Evolutionary conservation across 2,888 invertebrate species (phyloP).

Genomic region (Eupithecia subfuscata): DNA sequence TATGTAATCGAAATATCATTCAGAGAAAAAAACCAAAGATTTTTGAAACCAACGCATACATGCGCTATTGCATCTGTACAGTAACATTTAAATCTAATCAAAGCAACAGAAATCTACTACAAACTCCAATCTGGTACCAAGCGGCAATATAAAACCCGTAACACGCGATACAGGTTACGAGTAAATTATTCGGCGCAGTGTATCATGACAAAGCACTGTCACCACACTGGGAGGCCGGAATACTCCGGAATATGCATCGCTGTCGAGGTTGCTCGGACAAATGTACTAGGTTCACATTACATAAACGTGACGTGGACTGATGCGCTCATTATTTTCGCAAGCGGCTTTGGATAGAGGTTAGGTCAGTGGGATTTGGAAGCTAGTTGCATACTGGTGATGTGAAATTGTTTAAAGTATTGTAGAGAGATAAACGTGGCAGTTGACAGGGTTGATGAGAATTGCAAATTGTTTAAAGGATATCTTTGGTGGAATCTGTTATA

Average conservation of each 20-base stretch:
- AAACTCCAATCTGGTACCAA: background rate
- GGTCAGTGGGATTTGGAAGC: constrained; percentile 14
- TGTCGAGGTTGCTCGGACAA: constrained; percentile 41
- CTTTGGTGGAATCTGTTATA: background rate
- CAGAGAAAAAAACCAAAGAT: background rate
- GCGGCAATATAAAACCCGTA: constrained; percentile 8
- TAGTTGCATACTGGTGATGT: background rate
- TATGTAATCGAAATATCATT: background rate
- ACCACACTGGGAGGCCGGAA: constrained; percentile 15
- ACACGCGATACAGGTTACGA: constrained; percentile 17
- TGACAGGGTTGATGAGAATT: background rate
- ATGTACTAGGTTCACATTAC: constrained; percentile 43
- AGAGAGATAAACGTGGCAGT: background rate
- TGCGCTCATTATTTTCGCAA: constrained; percentile 47
- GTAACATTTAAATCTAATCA: background rate
- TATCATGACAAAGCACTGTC: constrained; percentile 25
- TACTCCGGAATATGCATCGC: constrained; percentile 43
- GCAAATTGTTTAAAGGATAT: background rate
- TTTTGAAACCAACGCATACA: background rate
- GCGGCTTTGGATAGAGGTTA: constrained; percentile 37
- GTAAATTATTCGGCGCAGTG: constrained; percentile 30
- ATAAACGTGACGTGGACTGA: constrained; percentile 35
- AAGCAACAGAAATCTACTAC: background rate
- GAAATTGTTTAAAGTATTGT: background rate
- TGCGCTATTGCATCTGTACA: background rate